Percentiles rank a stretch among this genome's conserved stretches.
These are phyloP conservation scores for Alaudala cheleensis DNA, from an alignment of 2,113 vertebrate genomes.

Conservation along the genomic window DNA sequence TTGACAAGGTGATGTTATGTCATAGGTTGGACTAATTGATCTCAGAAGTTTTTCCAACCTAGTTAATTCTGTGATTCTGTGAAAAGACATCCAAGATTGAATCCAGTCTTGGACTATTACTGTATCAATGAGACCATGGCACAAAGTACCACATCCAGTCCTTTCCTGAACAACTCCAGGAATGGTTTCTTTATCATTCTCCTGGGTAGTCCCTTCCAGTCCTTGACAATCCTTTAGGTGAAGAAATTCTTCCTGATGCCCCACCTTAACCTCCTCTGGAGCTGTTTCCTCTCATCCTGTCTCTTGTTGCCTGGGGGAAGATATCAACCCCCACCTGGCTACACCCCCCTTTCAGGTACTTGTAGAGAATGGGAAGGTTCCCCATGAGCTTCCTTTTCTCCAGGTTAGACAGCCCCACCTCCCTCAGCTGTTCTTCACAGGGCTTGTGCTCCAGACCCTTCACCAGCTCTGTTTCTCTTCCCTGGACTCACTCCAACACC, in stretches of 20 bases:
- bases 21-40: not conserved
- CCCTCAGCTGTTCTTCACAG: not conserved
- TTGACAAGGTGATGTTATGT: not conserved
- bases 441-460: not conserved
- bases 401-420: accelerated
- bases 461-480: accelerated
- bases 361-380: accelerated
- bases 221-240: not conserved
- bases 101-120: not conserved
- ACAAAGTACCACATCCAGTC: not conserved
- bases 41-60: not conserved
- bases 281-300: not conserved
- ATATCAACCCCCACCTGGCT: accelerated
- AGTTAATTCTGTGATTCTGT: not conserved
- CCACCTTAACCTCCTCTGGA: not conserved
- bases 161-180: not conserved
- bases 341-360: not conserved
- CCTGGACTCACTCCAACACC: accelerated
- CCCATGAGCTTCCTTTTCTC: not conserved
- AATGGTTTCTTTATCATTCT: not conserved
- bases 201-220: not conserved
- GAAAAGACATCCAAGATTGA: not conserved
- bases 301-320: not conserved
- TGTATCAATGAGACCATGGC: accelerated
- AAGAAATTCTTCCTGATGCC: not conserved